Base-by-base conservation (phyloP, 2,888 invertebrate genomes). In the Catocala fraxini region DNA sequence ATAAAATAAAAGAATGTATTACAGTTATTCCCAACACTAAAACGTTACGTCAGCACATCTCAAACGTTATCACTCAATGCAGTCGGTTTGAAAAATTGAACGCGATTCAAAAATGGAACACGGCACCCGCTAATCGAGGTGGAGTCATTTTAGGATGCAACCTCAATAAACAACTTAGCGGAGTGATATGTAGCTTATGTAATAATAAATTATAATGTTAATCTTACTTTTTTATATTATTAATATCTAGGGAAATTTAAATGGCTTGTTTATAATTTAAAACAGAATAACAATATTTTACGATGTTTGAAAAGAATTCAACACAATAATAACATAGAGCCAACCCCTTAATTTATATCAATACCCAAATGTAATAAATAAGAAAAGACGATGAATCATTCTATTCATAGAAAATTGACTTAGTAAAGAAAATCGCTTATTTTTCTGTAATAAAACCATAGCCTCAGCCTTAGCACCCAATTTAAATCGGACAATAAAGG, bases 121-220 rank as follows among this genome's bases (percentile, higher is more conserved):
- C 63, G 63, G 72, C 76, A 75, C 75, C 77, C 77, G 77, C 80
- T 84, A 83, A 85, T 84, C 79, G 79, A 76, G 71, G 75, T 78
- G 75, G 76, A 73, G 77, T 73, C 75, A 42, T 52, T 59, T 59
- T 55, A 55, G 55, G 45, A 41, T 59, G 52, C 56, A 59, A 33
- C 41, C 52, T 34, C 6, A 7, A 10, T 1, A 43, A n/a, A 53
- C 1, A 63, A 62, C 58, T 53, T 6, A 62, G 59, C 68, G 72
- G 43, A 15, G 15, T 15, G 15, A 15, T 15, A 15, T 15, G 15
- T 15, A 15, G 15, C 15, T 15, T 15, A 15, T 2, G 15, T 15
- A 15, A 15, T 25, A 25, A 25, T 25, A 25, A 25, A 25, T 3
- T 25, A 25, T 25, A 25, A 25, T 25, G 25, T 25, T 25, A 4